Evolutionary conservation across 2,113 vertebrate species (phyloP), one percentile per base, ranked within the genome.

Genomic region (Furnarius figulus): DNA sequence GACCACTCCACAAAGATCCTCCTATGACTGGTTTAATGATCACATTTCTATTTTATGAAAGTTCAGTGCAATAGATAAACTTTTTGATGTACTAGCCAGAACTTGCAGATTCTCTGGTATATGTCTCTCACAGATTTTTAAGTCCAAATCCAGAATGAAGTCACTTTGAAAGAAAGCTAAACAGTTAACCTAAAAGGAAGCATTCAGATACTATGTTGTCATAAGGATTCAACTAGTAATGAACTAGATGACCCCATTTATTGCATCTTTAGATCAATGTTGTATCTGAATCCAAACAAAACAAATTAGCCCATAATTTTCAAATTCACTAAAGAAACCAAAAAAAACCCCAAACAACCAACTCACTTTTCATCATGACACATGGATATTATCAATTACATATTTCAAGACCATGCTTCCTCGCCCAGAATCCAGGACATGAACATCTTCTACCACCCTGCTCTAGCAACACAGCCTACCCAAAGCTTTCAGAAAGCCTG

Each of bases 211-310:
- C 17, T 25, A 35, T 1, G 0, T 33, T 59, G 35, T 56, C 44
- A 35, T 61, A 85, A 79, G 71, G 3, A 24, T 79, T 24, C 10
- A 37, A 68, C 8, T 68, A 80, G 40, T 6, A 47, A 6, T 15
- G 24, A 65, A 72, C 31, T 47, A 76, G 39, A 25, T 14, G 10
- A 68, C 17, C 19, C 25, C 46, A 47, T 37, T 56, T 68, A 44
- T 37, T 44, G 16, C 62, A 75, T 56, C 49, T 56, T 83, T 35
- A 65, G 40, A 44, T 88, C 50, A 59, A 35, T 40, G 12, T 25
- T 83, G n/a, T 37, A n/a, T 30, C 40, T 77, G 46, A 73, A 85
- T 58, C 11, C 27, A 76, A 90, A 87, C 33, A 76, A 90, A 87
- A 27, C 3, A 50, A 4, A 17, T 30, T 37, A 56, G 4, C 40